Percentiles rank a stretch among this genome's conserved stretches.
These are phyloP conservation scores for Phrynocephalus versicolor DNA, from an alignment of 2,113 vertebrate genomes.

Conservation along the genomic window DNA sequence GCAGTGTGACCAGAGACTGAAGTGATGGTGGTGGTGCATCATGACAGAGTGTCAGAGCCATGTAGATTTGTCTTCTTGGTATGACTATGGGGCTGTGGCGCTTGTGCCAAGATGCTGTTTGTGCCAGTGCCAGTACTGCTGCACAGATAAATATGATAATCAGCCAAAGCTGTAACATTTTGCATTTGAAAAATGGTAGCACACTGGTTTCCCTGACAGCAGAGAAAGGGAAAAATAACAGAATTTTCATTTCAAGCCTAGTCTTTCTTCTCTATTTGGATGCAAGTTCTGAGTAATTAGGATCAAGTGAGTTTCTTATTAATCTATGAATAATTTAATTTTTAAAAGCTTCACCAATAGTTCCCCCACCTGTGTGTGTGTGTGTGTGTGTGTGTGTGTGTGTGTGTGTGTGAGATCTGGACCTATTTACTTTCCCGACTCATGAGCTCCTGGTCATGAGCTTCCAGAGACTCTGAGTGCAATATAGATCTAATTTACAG, in stretches of 20 bases:
- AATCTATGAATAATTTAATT: background rate
- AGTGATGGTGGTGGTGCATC: background rate
- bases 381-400: too few relatives aligned
- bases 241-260: background rate
- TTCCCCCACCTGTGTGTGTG: background rate
- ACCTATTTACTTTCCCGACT: too few relatives aligned
- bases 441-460: too few relatives aligned
- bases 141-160: background rate
- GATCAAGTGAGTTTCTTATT: background rate
- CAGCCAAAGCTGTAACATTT: background rate
- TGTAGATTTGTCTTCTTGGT: background rate
- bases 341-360: background rate
- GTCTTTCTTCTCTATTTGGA: background rate
- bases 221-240: too few relatives aligned
- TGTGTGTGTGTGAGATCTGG: too few relatives aligned
- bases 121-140: background rate
- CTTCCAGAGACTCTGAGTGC: too few relatives aligned
- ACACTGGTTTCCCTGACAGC: background rate
- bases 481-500: background rate
- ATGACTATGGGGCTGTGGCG: background rate
- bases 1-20: background rate
- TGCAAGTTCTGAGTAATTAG: background rate
- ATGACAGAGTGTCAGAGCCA: background rate
- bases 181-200: background rate
- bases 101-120: background rate